A percentile compares a stretch with the other conserved stretches of the same genome.
These are phyloP conservation scores for Varanus komodoensis DNA, from an alignment of 2,113 vertebrate species.

Conservation along the genomic window DNA sequence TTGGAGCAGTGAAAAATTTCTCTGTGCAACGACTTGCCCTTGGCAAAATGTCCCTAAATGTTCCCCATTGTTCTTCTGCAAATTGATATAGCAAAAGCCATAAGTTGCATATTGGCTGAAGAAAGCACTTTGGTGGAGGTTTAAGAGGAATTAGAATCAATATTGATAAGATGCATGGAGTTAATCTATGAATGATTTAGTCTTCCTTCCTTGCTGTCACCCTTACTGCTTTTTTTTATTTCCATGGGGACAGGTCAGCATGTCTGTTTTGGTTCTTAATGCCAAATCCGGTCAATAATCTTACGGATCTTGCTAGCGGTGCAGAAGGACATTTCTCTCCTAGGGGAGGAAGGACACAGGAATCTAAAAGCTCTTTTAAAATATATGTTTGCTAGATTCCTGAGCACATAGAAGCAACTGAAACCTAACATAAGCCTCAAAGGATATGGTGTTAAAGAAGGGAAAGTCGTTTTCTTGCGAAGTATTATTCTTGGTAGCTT, in stretches of 20 bases:
- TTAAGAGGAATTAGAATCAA: neutral
- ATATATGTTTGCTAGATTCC: neutral
- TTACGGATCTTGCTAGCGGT: neutral
- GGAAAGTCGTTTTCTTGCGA: neutral
- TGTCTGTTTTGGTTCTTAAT: neutral
- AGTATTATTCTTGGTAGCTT: neutral
- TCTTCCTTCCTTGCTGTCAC: neutral
- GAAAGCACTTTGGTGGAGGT: neutral
- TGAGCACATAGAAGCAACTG: neutral
- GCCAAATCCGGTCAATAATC: neutral
- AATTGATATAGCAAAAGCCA: slow-evolving; percentile 5
- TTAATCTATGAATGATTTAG: slow-evolving; percentile 2
- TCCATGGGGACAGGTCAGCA: neutral
- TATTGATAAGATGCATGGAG: slow-evolving; percentile 25
- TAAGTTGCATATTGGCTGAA: neutral
- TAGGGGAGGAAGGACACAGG: neutral
- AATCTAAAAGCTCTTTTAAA: neutral
- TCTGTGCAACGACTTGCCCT: neutral
- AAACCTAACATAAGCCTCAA: neutral
- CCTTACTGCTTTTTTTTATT: neutral
- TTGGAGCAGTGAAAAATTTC: neutral
- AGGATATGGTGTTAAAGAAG: neutral
- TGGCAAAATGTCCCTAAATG: slow-evolving; percentile 5
- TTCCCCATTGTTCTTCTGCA: neutral
- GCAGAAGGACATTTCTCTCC: neutral